phyloP scores from a whole-genome alignment of 2,797 vertebrate species.

The Nothura maculosa region DNA sequence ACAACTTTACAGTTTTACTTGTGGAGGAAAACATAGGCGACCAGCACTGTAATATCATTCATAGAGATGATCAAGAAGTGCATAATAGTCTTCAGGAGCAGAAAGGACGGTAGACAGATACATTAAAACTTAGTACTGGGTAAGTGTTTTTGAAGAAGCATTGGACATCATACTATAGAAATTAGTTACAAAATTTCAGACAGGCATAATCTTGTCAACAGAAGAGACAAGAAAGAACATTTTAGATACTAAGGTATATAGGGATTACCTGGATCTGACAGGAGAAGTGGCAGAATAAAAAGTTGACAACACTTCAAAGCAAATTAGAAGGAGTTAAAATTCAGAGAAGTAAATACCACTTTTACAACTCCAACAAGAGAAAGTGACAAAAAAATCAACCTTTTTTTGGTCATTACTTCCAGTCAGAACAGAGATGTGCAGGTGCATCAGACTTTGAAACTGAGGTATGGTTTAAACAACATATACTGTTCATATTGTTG shows the following conservation, averaged over 20 bases:
- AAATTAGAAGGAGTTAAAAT: background rate
- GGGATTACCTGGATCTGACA: background rate
- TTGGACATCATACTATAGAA: background rate
- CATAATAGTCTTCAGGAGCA: background rate
- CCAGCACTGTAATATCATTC: fast-evolving
- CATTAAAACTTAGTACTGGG: background rate
- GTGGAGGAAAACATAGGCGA: background rate
- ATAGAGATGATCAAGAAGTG: background rate
- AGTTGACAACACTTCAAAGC: fast-evolving
- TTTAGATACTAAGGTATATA: background rate
- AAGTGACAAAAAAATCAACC: background rate
- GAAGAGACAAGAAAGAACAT: background rate
- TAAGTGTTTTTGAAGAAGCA: background rate
- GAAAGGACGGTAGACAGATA: background rate
- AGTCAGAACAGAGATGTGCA: background rate
- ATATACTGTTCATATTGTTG: background rate
- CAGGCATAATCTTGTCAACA: background rate
- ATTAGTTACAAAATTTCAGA: background rate
- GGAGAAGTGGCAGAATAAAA: background rate
- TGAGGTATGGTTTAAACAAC: background rate
- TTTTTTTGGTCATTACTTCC: background rate
- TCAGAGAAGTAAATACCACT: background rate
- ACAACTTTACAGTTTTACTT: background rate
- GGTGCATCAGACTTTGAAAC: background rate
- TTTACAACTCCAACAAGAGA: background rate